Evolutionary conservation across 30 jellyfish, hydroid and myxozoan species (phyloP).

Genomic region (Aurelia sp.): DNA sequence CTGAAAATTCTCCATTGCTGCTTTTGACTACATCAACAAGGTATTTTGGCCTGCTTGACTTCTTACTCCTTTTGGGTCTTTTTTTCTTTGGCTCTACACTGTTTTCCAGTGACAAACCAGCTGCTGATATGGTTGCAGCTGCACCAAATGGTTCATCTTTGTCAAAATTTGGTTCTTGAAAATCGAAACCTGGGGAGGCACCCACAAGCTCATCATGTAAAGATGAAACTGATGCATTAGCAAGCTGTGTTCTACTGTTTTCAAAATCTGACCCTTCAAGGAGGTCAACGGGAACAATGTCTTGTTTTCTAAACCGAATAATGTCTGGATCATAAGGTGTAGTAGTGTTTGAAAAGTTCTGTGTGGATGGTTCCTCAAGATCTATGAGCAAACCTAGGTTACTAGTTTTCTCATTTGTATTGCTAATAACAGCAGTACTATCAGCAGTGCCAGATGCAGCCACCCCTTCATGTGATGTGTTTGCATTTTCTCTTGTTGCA

Average conservation of each 20-base stretch:
- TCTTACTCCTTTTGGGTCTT: background rate
- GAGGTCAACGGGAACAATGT: slow-evolving; percentile 11
- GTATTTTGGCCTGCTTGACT: slow-evolving; percentile 29
- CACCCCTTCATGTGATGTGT: background rate
- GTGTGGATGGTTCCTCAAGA: too few species aligned
- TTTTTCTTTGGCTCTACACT: background rate
- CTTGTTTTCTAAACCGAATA: background rate
- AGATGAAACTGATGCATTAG: slow-evolving; percentile 4
- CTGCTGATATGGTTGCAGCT: slow-evolving; percentile 2
- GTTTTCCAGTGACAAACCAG: slow-evolving; percentile 3
- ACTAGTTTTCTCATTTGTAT: too few species aligned
- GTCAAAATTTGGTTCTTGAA: slow-evolving; percentile 30
- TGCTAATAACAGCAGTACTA: too few species aligned
- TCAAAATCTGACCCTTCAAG: slow-evolving; percentile 33
- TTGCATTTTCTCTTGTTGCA: background rate
- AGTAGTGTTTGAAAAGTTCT: too few species aligned
- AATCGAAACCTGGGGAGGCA: slow-evolving; percentile 31
- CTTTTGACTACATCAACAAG: slow-evolving; percentile 47
- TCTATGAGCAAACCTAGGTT: too few species aligned
- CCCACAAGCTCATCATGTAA: slow-evolving; percentile 51
- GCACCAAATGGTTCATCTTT: slow-evolving; percentile 7
- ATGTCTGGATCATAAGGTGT: background rate
- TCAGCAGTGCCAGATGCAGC: too few species aligned
- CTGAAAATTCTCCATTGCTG: background rate
- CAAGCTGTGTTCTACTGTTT: background rate